phyloP scores from a whole-genome alignment of 2,113 vertebrate genomes.

The Turdus rufiventris region DNA sequence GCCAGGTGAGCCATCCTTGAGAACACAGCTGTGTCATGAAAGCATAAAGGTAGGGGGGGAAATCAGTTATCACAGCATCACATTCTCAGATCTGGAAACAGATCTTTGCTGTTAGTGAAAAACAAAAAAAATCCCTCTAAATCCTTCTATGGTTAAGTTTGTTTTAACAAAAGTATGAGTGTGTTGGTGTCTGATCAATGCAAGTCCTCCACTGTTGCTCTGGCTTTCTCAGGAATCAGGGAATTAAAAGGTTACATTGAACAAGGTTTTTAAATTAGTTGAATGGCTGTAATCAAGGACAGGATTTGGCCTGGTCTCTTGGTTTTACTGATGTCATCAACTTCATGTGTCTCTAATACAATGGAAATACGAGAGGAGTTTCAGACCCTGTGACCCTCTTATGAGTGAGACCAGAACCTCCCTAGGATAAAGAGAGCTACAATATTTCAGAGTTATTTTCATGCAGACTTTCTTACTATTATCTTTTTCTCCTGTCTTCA shows the following conservation, averaged over 20 bases:
- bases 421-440: background rate
- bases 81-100: background rate
- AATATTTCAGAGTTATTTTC: background rate
- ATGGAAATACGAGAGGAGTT: background rate
- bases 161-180: background rate
- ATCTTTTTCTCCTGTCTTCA: background rate
- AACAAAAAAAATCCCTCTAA: background rate
- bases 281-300: background rate
- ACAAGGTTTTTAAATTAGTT: background rate
- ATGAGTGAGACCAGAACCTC: background rate
- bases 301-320: background rate
- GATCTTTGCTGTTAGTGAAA: background rate
- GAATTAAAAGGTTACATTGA: background rate
- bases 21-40: background rate
- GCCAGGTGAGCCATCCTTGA: background rate
- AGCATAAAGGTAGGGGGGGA: background rate
- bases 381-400: background rate
- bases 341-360: background rate
- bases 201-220: background rate
- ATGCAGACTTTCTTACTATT: background rate
- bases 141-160: background rate
- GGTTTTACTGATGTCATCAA: background rate
- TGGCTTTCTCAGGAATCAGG: background rate
- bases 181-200: background rate
- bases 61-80: background rate